phyloP scores from a whole-genome alignment of 1,140 invertebrate species.

The Fopius arisanus region DNA sequence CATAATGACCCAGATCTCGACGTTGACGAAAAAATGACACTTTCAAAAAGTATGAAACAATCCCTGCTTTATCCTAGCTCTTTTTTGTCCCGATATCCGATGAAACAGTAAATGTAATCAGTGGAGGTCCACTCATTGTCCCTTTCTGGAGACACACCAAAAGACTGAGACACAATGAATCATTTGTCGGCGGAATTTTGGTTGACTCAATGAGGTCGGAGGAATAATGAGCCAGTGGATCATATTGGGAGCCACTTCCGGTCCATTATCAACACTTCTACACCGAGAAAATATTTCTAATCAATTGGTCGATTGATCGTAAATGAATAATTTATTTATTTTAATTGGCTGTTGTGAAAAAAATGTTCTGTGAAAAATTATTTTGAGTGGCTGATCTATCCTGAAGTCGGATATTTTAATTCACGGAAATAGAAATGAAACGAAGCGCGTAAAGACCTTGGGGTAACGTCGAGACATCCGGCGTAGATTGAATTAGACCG shows the following conservation, averaged over 20 bases:
- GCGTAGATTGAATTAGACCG: background rate
- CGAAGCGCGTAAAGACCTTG: background rate
- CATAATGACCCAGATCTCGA: background rate
- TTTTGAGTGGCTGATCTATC: too few relatives aligned
- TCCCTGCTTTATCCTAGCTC: background rate
- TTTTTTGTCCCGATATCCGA: background rate
- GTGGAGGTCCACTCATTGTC: background rate
- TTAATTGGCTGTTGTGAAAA: too few relatives aligned
- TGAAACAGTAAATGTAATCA: background rate
- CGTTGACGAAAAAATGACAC: background rate
- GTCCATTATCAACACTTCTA: background rate
- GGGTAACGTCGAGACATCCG: background rate
- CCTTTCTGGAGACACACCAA: background rate
- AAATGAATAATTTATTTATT: too few relatives aligned
- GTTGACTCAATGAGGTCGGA: too few relatives aligned
- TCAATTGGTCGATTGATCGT: too few relatives aligned
- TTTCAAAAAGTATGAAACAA: background rate
- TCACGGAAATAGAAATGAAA: slow-evolving; percentile 1
- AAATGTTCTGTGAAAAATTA: too few relatives aligned
- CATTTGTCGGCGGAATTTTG: too few relatives aligned
- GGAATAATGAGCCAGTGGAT: background rate
- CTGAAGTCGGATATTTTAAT: background rate
- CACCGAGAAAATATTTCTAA: too few relatives aligned
- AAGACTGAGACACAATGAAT: background rate
- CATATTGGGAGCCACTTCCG: background rate